Base-by-base conservation (phyloP, 2,888 invertebrate species). In the Ptilodon capucinus region DNA sequence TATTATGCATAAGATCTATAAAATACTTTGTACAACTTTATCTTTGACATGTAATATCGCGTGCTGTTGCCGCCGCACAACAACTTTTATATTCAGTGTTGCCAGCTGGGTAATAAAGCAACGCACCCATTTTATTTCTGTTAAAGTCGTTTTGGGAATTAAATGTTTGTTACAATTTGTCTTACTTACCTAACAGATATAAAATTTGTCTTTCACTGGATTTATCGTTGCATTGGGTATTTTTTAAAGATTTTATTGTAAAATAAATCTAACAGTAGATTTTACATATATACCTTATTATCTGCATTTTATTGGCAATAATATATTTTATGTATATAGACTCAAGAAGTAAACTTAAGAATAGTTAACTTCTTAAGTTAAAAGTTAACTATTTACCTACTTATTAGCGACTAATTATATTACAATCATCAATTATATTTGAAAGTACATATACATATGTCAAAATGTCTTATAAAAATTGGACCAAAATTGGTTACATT, bases 1-100 rank as follows among this genome's bases (percentile, higher is more conserved):
- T 28, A 1, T 28, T 28, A 28, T n/a, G n/a, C n/a, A n/a, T 23
- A 23, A 28, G 3, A 11, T 28, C 11, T n/a, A 3, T 14, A 14
- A 32, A 32, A 32, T 14, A 14, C 32, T 32, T 32, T 32, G 32
- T 43, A 46, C 14, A 46, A 64, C 53, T 52, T 42, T 52, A 44
- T 47, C 40, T 52, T 46, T 48, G 39, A 42, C 64, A 64, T 52
- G 64, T 62, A 52, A 64, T 44, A 39, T 63, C 39, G 65, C 65
- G 64, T 64, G 65, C 36, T 28, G 6, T 52, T 52, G 46, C 52
- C 56, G 40, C 53, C 43, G 42, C 53, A 60, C 51, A 44, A 56
- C 51, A 60, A 21, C 30, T 54, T 36, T 47, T 32, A 6, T 32
- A 4, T 14, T 14, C 32, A 32, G 41, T 52, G 46, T 56, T 58